These are phyloP conservation scores for Acanthisitta chloris DNA, from an alignment of 2,113 vertebrate genomes.

Conservation along the genomic window DNA sequence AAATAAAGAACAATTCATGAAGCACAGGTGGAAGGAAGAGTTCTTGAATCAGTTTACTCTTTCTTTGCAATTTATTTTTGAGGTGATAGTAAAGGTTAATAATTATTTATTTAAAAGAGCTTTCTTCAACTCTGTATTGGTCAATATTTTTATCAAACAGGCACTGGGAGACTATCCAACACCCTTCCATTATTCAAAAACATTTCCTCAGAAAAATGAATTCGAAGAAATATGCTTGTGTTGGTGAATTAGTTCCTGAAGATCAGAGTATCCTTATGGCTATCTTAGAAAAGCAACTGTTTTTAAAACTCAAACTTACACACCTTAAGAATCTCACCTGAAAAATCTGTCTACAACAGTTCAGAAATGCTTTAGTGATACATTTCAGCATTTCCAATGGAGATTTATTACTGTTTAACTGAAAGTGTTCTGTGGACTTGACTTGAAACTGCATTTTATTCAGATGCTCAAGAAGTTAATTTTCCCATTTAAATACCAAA, in stretches of 20 bases:
- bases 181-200: background rate
- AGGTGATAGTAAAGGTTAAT: background rate
- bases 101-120: slow-evolving; percentile 4
- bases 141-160: background rate
- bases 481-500: background rate
- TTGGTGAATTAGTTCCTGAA: background rate
- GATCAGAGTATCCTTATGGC: background rate
- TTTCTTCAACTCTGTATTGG: background rate
- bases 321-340: background rate
- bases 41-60: slow-evolving; percentile 36
- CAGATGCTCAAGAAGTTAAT: background rate
- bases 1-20: slow-evolving; percentile 39
- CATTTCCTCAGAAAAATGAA: background rate
- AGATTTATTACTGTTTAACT: background rate
- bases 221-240: background rate
- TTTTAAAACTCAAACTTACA: background rate
- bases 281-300: background rate
- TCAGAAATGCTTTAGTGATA: background rate
- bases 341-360: background rate
- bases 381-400: background rate
- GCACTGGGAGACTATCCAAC: background rate
- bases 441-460: background rate
- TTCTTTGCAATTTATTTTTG: background rate
- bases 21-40: slow-evolving; percentile 27
- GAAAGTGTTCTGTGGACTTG: background rate